phyloP scores from a whole-genome alignment of 2,113 vertebrate species.

The Cyprinodon tularosa region DNA sequence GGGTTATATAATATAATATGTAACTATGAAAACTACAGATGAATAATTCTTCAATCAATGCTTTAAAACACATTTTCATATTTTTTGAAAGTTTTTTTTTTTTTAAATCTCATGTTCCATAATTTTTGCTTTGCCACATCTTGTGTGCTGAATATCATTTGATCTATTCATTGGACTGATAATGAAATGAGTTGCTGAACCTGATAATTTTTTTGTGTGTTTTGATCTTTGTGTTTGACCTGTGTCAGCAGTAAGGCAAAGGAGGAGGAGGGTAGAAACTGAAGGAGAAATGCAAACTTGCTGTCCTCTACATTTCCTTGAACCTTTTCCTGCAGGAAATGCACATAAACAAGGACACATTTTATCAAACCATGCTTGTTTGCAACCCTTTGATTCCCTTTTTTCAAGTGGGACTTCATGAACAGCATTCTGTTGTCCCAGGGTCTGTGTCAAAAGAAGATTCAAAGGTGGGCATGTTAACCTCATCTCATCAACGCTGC shows the following conservation, averaged over 20 bases:
- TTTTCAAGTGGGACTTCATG: not conserved
- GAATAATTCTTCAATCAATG: no score
- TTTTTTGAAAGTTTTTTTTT: no score
- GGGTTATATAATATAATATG: no score
- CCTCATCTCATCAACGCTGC: slow-evolving; percentile 7
- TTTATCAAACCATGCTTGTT: slow-evolving; percentile 5
- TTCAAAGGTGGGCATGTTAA: slow-evolving; percentile 18
- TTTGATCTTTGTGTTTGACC: slow-evolving; percentile 14
- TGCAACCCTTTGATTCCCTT: slow-evolving; percentile 10
- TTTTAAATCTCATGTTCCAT: no score
- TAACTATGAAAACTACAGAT: not conserved
- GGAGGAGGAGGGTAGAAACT: slow-evolving; percentile 29
- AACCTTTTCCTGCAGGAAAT: slow-evolving; percentile 25
- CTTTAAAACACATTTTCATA: no score
- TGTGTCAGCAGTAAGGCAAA: slow-evolving; percentile 44
- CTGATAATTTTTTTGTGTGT: slow-evolving; percentile 11
- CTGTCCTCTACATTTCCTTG: slow-evolving; percentile 28
- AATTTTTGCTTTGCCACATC: not conserved
- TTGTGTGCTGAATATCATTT: not conserved
- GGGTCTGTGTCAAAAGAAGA: slow-evolving; percentile 16
- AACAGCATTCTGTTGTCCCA: not conserved
- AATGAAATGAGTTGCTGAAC: not conserved
- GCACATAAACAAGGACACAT: slow-evolving; percentile 8
- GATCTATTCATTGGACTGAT: not conserved
- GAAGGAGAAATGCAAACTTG: slow-evolving; percentile 11